Base-by-base conservation (phyloP, 1,140 invertebrate genomes). In the Rhysida immarginata region DNA sequence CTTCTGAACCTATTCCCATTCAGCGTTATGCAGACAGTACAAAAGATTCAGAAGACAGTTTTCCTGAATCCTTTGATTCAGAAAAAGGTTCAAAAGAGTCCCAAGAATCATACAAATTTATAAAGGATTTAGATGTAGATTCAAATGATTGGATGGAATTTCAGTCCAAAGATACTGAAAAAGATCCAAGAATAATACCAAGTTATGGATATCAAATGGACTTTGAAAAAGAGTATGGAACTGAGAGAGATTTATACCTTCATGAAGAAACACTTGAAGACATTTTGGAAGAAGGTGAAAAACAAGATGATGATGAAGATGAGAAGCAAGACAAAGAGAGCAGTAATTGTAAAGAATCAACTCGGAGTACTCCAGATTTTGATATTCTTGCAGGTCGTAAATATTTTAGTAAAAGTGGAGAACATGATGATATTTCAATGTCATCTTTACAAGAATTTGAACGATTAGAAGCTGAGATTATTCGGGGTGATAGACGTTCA, bases 401-500 rank as follows among this genome's bases (percentile, higher is more conserved):
- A 62, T 87, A 83, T 67, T 85, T 87, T 63, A 80, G 81, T 0
- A 78, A 79, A 62, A 79, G 80, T 55, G 80, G 84, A 2, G 91
- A 94, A 62, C 83, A 89, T 67, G 91, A 95, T 69, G 86, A 91
- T 69, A 75, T 91, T 23, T 95, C 90, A 0, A 81, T 94, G 65
- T 88, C 83, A 55, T 95, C 90, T 5, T 74, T 95, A 56, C 89
- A 93, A 69, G 92, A 96, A 68, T 96, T 96, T 74, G 91, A 95
- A 73, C 81, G 83, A 54, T 69, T 96, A 3, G 92, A 96, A 71
- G 80, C 79, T 63, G 81, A 86, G 0, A 78, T 87, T 53, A 79
- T 78, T 0, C 67, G 82, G 26, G 65, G 62, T 13, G 63, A 66
- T 46, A 46, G 59, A 24, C 26, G 60, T 16, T 51, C 56, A 24